A percentile compares a stretch with the other conserved stretches of the same genome.
Conservation (phyloP, 1,140 invertebrate species). For the Augochlora pura region DNA sequence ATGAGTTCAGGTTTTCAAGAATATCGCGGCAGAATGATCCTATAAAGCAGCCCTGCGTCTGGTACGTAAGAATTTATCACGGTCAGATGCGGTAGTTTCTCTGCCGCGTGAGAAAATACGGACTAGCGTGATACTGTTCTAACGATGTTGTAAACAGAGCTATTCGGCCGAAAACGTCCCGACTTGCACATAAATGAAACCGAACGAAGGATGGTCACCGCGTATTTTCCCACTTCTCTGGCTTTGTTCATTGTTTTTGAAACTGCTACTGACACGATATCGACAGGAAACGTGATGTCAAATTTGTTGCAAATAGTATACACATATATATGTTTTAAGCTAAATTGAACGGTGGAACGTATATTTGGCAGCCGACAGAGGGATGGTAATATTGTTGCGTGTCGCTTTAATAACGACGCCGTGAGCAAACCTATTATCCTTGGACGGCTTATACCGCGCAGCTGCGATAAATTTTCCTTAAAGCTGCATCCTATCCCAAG, state of each 20-base stretch:
- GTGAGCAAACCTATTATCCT: conserved; percentile 33
- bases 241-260: too few species aligned
- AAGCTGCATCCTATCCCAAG: neutral
- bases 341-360: neutral
- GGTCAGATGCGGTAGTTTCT: neutral
- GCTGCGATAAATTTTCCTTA: conserved; percentile 44
- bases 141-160: conserved; percentile 12
- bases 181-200: neutral
- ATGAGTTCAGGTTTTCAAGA: too few species aligned
- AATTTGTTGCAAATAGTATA: neutral
- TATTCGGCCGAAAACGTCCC: too few species aligned
- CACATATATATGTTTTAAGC: too few species aligned
- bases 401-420: conserved; percentile 44
- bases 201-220: neutral
- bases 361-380: conserved; percentile 6
- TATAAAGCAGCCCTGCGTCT: too few species aligned
- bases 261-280: neutral
- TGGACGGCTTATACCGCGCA: conserved; percentile 27
- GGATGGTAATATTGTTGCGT: conserved; percentile 41
- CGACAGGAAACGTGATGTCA: neutral
- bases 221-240: neutral
- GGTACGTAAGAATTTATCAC: neutral
- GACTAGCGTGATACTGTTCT: conserved; percentile 4
- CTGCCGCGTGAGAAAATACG: neutral
- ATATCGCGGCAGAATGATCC: too few species aligned